These are phyloP conservation scores for Aquatica leii DNA, from an alignment of 2,888 invertebrate species.

Conservation along the genomic window DNA sequence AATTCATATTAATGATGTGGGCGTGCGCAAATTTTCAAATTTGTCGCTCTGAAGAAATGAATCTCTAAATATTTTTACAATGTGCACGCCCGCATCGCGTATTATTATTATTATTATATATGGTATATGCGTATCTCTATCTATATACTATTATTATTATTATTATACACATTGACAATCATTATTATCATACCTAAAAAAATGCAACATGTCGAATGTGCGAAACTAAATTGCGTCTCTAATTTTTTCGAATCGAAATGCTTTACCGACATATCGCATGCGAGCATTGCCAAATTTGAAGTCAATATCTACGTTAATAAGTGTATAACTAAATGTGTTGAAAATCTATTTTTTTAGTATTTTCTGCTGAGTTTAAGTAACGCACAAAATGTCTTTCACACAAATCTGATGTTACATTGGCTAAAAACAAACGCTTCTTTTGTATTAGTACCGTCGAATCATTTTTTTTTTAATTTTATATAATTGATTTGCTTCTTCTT, in stretches of 20 bases:
- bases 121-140: constrained; percentile 52
- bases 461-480: neutral
- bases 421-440: constrained; percentile 22
- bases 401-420: constrained; percentile 36
- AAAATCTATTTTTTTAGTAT: constrained; percentile 60
- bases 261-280: constrained; percentile 55
- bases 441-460: constrained; percentile 27
- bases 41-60: constrained; percentile 21
- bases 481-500: constrained; percentile 43
- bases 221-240: constrained; percentile 28
- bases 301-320: constrained; percentile 67
- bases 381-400: constrained; percentile 55
- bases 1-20: constrained; percentile 40
- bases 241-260: constrained; percentile 42
- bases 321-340: constrained; percentile 65
- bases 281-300: constrained; percentile 70
- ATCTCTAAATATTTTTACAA: constrained; percentile 29
- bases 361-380: constrained; percentile 49
- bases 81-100: constrained; percentile 37
- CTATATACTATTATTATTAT: constrained; percentile 44
- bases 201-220: constrained; percentile 41
- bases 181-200: constrained; percentile 51
- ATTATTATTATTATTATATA: constrained; percentile 41
- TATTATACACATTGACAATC: constrained; percentile 60
- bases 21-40: constrained; percentile 22